A percentile compares a stretch with the other conserved stretches of the same genome.
These are phyloP conservation scores for Notodonta dromedarius DNA, from an alignment of 2,888 invertebrate genomes.

Conservation along the genomic window DNA sequence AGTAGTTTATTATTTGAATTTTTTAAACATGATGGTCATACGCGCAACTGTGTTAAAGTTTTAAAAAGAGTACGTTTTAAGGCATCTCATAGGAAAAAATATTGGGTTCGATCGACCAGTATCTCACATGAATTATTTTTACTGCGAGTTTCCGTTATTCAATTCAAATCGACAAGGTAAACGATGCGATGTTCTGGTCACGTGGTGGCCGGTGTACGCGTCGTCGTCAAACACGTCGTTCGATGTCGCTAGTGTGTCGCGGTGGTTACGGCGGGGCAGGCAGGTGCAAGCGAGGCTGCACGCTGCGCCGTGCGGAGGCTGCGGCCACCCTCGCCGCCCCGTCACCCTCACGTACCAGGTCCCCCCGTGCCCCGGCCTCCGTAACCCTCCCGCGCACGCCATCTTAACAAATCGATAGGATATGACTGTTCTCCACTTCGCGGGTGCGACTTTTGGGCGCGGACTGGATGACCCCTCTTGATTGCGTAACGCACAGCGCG, in stretches of 20 bases:
- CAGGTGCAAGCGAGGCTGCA: conserved; percentile 81
- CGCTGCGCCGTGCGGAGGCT: conserved; percentile 77
- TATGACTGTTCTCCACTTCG: conserved; percentile 84
- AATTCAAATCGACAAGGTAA: too few relatives aligned
- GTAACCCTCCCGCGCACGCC: conserved; percentile 70
- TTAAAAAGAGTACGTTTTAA: too few relatives aligned
- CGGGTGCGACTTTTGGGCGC: conserved; percentile 81
- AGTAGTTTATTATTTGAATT: not conserved
- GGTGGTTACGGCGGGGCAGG: conserved; percentile 65
- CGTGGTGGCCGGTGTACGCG: conserved; percentile 33
- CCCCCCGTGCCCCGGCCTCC: conserved; percentile 47
- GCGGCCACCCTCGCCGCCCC: conserved; percentile 65
- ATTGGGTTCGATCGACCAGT: too few relatives aligned
- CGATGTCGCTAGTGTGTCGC: conserved; percentile 67
- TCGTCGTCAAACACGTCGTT: conserved; percentile 36
- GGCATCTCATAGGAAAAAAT: too few relatives aligned
- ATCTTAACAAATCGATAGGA: conserved; percentile 86
- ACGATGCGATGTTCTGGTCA: conserved; percentile 1
- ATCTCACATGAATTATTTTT: too few relatives aligned
- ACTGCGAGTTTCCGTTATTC: too few relatives aligned
- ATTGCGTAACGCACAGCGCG: conserved; percentile 67
- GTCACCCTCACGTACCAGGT: conserved; percentile 50
- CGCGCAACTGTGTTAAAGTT: too few relatives aligned
- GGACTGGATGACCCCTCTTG: conserved; percentile 78
- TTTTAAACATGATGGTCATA: too few relatives aligned